Evolutionary conservation across 2,888 invertebrate genomes (phyloP), one percentile per base, ranked within the genome.

Genomic region (Chymomyza amoena): DNA sequence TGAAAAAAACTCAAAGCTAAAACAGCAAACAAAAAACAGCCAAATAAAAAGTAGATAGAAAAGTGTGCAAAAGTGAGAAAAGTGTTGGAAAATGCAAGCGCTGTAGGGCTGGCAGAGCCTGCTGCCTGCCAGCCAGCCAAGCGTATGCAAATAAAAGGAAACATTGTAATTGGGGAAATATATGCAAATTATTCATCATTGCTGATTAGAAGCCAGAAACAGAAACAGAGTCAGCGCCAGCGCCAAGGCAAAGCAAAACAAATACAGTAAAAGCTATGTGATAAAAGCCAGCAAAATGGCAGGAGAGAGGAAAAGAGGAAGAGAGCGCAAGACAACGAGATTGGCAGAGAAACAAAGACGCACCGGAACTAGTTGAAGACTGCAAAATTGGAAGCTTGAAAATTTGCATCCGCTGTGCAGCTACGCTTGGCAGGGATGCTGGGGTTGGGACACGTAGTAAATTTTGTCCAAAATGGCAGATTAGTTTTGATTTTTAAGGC

Each of bases 101-200:
- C 16, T 18, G 52, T 54, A 18, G 52, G 52, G 16, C 16, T 45
- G 45, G 9, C 54, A 15, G 18, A 15, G 25, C 66, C 66, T 45
- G 28, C 61, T 32, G 57, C 25, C 36, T 4, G 20, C 32, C 28
- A 62, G 50, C 20, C 39, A 61, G 50, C 36, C 45, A 61, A 54
- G 68, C 68, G 73, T 77, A 85, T 84, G 83, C 78, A 81, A 84
- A 82, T 82, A 89, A 81, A 87, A 87, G 89, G 88, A 88, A 88
- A 78, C 78, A 81, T 73, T 84, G 88, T 87, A 89, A 89, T 81
- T 83, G 77, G 80, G 81, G 78, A 88, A 90, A 88, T 80, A 83
- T 90, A 91, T 90, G 90, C 84, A 90, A 90, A 90, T 90, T 90
- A 90, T 90, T 90, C 88, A 90, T 89, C 88, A 89, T 90, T 88